A percentile compares a stretch with the other conserved stretches of the same genome.
These are phyloP conservation scores for Athripsodes cinereus DNA, from an alignment of 2,888 invertebrate species.

Conservation along the genomic window DNA sequence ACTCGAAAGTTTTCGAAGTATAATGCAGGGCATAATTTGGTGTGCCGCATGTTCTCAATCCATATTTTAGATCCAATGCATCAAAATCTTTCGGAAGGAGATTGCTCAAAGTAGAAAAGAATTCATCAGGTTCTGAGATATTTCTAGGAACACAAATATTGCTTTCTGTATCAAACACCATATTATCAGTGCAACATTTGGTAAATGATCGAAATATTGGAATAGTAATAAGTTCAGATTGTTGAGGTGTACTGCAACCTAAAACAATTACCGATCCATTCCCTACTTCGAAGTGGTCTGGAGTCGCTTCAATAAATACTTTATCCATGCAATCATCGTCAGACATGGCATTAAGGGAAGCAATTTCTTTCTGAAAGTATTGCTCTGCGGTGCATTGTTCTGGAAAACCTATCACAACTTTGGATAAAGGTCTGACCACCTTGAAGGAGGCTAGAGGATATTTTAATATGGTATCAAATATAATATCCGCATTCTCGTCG, in stretches of 20 bases:
- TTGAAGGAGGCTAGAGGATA: slow-evolving; percentile 11
- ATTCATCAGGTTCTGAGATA: background rate
- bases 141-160: slow-evolving; percentile 30
- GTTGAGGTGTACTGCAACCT: slow-evolving; percentile 9
- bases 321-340: slow-evolving; percentile 23
- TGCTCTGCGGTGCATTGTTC: slow-evolving; percentile 33
- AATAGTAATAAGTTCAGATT: background rate
- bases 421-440: background rate
- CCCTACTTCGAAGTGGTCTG: background rate
- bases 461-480: slow-evolving; percentile 25
- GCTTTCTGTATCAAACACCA: slow-evolving; percentile 37
- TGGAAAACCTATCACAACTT: slow-evolving; percentile 33
- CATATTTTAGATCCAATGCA: slow-evolving; percentile 13
- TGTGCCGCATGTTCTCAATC: background rate
- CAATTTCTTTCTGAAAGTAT: slow-evolving; percentile 23
- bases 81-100: slow-evolving; percentile 23
- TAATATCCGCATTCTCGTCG: slow-evolving; percentile 33
- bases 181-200: slow-evolving; percentile 42
- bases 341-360: slow-evolving; percentile 6
- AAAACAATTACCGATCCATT: slow-evolving; percentile 18
- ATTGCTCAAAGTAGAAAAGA: background rate
- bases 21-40: slow-evolving; percentile 16
- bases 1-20: slow-evolving; percentile 24
- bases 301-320: slow-evolving; percentile 12
- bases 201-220: slow-evolving; percentile 32